These are phyloP conservation scores for Kryphioiulus occultus DNA, from an alignment of 2,888 invertebrate genomes.

Conservation along the genomic window DNA sequence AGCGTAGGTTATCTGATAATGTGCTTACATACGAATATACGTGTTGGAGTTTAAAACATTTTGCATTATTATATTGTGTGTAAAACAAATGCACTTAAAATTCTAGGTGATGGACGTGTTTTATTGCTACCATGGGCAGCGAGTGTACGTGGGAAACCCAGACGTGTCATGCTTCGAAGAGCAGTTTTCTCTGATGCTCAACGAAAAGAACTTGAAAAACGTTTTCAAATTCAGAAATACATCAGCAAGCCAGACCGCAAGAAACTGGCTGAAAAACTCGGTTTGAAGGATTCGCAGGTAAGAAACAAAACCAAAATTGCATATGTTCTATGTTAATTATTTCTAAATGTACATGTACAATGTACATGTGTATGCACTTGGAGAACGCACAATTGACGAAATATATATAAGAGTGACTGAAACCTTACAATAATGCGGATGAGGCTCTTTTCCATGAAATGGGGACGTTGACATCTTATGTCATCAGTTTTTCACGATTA, in stretches of 20 bases:
- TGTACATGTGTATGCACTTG: too few relatives aligned
- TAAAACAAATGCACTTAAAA: neutral
- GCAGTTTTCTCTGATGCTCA: conserved; percentile 98
- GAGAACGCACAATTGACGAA: too few relatives aligned
- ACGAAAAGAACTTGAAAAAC: conserved; percentile 91
- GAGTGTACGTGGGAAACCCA: conserved; percentile 88
- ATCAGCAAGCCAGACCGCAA: conserved; percentile 98
- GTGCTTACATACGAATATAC: neutral
- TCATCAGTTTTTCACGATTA: too few relatives aligned
- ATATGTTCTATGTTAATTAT: neutral
- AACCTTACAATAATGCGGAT: too few relatives aligned
- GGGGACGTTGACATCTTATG: too few relatives aligned
- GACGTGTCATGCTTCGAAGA: conserved; percentile 95
- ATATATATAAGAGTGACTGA: too few relatives aligned
- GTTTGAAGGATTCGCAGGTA: conserved; percentile 97
- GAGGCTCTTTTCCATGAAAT: too few relatives aligned
- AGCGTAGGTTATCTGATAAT: too few relatives aligned
- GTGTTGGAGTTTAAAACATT: neutral
- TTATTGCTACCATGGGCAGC: conserved; percentile 81
- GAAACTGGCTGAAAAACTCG: conserved; percentile 93
- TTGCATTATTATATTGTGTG: too few relatives aligned
- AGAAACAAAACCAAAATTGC: conserved; percentile 57
- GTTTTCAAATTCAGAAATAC: conserved; percentile 97
- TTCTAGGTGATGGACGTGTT: conserved; percentile 52
- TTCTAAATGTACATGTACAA: too few relatives aligned